Evolutionary conservation across 2,888 invertebrate genomes (phyloP).

Genomic region (Calameuta filiformis): DNA sequence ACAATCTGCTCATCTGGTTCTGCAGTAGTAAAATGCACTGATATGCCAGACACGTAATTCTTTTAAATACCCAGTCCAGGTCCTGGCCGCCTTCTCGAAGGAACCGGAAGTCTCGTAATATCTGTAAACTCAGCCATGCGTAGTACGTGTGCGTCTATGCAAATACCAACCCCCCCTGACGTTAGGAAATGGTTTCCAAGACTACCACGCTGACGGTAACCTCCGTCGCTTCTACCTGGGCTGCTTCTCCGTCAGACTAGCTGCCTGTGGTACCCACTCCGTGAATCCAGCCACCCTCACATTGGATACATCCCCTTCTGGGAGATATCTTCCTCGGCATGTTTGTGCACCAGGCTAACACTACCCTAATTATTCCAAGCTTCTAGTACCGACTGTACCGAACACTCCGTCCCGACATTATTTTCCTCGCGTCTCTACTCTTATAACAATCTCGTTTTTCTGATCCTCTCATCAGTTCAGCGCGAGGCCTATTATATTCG

Average conservation of each 20-base stretch:
- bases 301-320: neutral
- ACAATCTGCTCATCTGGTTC: neutral
- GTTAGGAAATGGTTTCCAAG: neutral
- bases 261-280: neutral
- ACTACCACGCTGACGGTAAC: neutral
- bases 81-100: neutral
- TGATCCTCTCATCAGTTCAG: neutral
- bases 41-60: neutral
- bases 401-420: neutral
- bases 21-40: neutral
- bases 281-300: neutral
- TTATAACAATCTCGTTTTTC: neutral
- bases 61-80: neutral
- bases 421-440: neutral
- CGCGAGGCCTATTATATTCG: neutral
- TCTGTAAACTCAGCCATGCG: neutral
- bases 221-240: neutral
- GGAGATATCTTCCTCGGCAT: neutral
- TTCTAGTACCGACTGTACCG: neutral
- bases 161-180: slow-evolving; percentile 34
- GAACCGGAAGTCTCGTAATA: slow-evolving; percentile 4
- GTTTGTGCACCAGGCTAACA: neutral
- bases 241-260: neutral
- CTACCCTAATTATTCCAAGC: neutral
- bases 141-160: slow-evolving; percentile 52